Base-by-base conservation (phyloP, 2,888 invertebrate species). In the Falcaria lacertinaria region DNA sequence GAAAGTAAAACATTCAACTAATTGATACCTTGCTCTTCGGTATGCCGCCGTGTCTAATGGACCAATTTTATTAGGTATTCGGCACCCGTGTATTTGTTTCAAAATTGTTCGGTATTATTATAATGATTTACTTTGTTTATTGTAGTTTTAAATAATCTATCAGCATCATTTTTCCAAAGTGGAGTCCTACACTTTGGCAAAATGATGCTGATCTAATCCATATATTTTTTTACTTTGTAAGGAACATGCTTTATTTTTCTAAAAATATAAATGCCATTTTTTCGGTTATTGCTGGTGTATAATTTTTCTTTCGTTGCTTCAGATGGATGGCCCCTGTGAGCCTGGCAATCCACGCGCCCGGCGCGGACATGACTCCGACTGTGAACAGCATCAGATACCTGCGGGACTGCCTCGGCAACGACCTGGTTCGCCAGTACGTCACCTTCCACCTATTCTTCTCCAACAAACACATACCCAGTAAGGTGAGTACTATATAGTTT, bases 371-470 rank as follows among this genome's bases (percentile, higher is more conserved):
- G 73, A 83, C 90, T 43, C 92, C 93, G 16, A 95, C 97, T 0
- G 79, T 97, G 55, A 92, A 94, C 67, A 92, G 95, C 68, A 95
- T 97, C 71, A 92, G 93, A 56, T 96, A 95, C 80, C 90, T 96
- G 48, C 91, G 96, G 46, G 94, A 93, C 70, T 97, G 97, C 77
- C 88, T 91, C 50, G 91, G 91, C 15, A 90, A 90, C 52, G 91
- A 93, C 36, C 90, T 96, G 61, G 91, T 97, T 56, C 91, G 92
- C 43, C 92, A 95, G 68, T 93, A 91, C 71, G 96, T 95, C 77
- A 96, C 96, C 52, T 97, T 97, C 90, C 97, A 97, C 77, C 78
- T 97, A 42, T 96, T 96, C 86, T 97, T 97, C 86, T 94, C 95
- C 65, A 93, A 94, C 68, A 94, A 95, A 70, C 95, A 97, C 82